These are phyloP conservation scores for Xiphophorus maculatus DNA, from an alignment of 2,113 vertebrate species.

Conservation along the genomic window DNA sequence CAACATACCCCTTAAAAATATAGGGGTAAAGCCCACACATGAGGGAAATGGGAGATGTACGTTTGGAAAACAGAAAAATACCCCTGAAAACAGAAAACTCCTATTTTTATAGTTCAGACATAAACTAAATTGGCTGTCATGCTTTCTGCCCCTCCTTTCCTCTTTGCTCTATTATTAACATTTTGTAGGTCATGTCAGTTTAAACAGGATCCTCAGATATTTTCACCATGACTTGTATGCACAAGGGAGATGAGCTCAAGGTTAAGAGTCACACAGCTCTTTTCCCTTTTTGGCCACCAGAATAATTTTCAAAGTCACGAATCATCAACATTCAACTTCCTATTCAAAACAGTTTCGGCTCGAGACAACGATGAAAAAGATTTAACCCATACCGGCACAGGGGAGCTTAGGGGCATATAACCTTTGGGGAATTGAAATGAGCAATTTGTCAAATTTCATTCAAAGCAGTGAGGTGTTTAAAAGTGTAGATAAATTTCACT, in stretches of 20 bases:
- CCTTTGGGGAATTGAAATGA: conserved; percentile 64
- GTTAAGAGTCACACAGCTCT: conserved; percentile 60
- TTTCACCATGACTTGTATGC: conserved; percentile 62
- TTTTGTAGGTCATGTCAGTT: conserved; percentile 62
- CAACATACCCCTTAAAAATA: background rate
- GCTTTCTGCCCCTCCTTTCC: conserved; percentile 17
- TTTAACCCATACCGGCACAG: conserved; percentile 47
- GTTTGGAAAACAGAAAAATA: too few relatives aligned
- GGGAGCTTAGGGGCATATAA: conserved; percentile 48
- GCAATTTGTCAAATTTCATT: conserved; percentile 74
- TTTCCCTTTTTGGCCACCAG: conserved; percentile 57
- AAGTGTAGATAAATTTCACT: conserved; percentile 53
- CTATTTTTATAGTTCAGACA: background rate
- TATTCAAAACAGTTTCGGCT: conserved; percentile 43
- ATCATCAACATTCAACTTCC: conserved; percentile 59
- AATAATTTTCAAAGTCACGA: conserved; percentile 55
- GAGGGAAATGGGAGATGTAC: too few relatives aligned
- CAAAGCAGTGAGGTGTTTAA: conserved; percentile 50
- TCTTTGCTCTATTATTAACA: conserved; percentile 32
- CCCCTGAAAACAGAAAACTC: background rate
- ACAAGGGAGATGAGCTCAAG: conserved; percentile 62
- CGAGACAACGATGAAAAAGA: conserved; percentile 55
- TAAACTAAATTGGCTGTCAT: conserved; percentile 26
- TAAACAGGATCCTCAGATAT: conserved; percentile 62
- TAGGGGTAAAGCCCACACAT: background rate